Percentiles rank a stretch among this genome's conserved stretches.
These are phyloP conservation scores for Anguilla obscura DNA, from an alignment of 2,797 vertebrate genomes.

Conservation along the genomic window DNA sequence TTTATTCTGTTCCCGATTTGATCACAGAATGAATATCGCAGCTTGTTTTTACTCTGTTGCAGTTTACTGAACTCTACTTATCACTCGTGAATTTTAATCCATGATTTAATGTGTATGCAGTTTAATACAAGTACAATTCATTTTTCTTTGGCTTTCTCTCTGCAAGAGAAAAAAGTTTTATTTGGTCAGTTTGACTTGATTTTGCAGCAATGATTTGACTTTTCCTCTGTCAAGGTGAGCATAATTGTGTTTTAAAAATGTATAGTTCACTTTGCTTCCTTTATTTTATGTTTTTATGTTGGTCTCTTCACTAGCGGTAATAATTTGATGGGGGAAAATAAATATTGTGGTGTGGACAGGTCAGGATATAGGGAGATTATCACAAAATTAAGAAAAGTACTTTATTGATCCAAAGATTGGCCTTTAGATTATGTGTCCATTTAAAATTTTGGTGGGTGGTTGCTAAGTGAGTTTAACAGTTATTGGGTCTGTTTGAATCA, in stretches of 20 bases:
- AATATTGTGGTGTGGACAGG: not conserved
- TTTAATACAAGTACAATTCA: not conserved
- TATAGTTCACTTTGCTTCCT: not conserved
- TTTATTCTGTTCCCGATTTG: slow-evolving; percentile 14
- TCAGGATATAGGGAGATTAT: not conserved
- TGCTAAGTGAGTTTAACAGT: not conserved
- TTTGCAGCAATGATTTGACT: not conserved
- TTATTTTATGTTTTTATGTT: not conserved
- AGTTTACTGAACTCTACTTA: not conserved
- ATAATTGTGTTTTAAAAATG: not conserved
- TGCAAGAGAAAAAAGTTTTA: not conserved
- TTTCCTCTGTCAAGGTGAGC: not conserved
- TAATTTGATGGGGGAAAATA: not conserved
- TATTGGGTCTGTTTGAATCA: not conserved
- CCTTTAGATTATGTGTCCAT: not conserved
- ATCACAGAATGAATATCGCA: not conserved
- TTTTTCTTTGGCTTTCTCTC: not conserved
- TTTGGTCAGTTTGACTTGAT: not conserved
- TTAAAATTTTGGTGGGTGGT: not conserved
- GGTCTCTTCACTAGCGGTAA: not conserved
- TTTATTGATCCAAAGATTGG: not conserved
- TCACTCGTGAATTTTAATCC: not conserved
- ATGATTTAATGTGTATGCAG: not conserved
- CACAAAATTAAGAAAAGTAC: not conserved
- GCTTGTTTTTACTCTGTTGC: not conserved